Conservation (phyloP, 2,797 vertebrate genomes). For the Poeciliopsis infans region DNA sequence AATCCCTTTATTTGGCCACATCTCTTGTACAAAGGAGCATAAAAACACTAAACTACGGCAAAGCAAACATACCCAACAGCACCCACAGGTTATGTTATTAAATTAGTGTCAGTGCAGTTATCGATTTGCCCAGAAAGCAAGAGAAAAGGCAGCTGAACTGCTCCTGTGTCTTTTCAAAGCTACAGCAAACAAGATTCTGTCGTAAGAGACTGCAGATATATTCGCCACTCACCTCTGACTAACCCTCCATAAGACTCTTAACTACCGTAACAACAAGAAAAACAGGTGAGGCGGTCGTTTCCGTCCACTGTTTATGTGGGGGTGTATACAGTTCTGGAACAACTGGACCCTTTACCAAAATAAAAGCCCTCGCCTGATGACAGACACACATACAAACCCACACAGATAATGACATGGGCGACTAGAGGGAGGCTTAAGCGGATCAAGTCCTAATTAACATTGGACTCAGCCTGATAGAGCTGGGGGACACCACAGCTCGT, state of each 20-base stretch:
- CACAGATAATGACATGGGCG: conserved; percentile 65
- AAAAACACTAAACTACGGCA: not conserved
- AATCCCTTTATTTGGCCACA: not conserved
- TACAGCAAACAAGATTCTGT: not conserved
- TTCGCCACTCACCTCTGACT: not conserved
- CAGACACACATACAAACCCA: conserved; percentile 44
- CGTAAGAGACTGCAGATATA: not conserved
- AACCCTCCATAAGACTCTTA: conserved; percentile 9
- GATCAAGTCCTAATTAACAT: conserved; percentile 79
- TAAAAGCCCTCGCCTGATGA: conserved; percentile 16
- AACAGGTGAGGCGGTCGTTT: conserved; percentile 38
- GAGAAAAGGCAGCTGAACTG: not conserved
- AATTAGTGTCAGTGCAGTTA: not conserved
- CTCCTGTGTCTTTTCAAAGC: not conserved
- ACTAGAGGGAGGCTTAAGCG: conserved; percentile 71
- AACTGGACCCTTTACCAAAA: conserved; percentile 46
- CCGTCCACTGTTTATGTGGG: not conserved
- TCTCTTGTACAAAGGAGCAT: not conserved
- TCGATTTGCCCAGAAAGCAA: not conserved
- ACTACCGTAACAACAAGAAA: conserved; percentile 56
- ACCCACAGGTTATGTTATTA: not conserved
- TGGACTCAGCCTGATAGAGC: conserved; percentile 57
- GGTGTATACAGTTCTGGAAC: conserved; percentile 20
- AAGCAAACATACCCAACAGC: not conserved
- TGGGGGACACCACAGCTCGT: conserved; percentile 39